Evolutionary conservation across 23 tunicate genomes (phyloP), one percentile per base, ranked within the genome.

Genomic region (Trididemnum nubilum): DNA sequence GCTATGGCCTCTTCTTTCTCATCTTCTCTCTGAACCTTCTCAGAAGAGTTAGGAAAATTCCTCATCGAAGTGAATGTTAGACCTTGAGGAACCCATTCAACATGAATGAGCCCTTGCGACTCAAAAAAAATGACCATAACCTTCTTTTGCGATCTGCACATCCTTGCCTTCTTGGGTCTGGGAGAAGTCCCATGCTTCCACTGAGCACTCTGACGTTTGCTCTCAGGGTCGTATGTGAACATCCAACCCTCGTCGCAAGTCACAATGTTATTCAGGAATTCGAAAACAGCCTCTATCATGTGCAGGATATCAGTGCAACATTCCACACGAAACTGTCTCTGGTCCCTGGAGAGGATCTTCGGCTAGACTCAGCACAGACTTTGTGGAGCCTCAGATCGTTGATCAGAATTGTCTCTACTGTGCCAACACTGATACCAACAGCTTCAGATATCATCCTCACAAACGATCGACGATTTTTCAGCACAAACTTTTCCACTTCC

Each of bases 181-280:
- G 38, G 74, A 38, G 38, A 67, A 67, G 74, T 30, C 74, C 74
- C 74, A 33, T 67, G 74, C 74, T 67, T 67, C n/a, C 67, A 61
- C 67, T 61, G 67, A 61, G 67, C 67, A 61, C 67, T 61, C 74
- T 67, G 38, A 67, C 74, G 74, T 67, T 67, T 67, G 74, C 38
- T 67, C 38, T 67, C 74, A 67, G 74, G 74, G 38, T 67, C 25
- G 74, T n/a, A 67, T 4, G 74, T 67, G 38, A 67, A 67, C 74
- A 67, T 38, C 74, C 74, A 31, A 67, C 38, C 22, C 74, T 67
- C 38, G 38, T 67, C 74, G 33, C 74, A 67, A 67, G 74, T 67
- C 38, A 67, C 38, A 30, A 67, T n/a, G 38, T 67, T 67, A 67
- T 67, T 33, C 33, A 67, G n/a, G 38, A 67, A 67, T 7, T 38